These are phyloP conservation scores for Zaprionus camerounensis DNA, from an alignment of 1,140 invertebrate species.

Conservation along the genomic window DNA sequence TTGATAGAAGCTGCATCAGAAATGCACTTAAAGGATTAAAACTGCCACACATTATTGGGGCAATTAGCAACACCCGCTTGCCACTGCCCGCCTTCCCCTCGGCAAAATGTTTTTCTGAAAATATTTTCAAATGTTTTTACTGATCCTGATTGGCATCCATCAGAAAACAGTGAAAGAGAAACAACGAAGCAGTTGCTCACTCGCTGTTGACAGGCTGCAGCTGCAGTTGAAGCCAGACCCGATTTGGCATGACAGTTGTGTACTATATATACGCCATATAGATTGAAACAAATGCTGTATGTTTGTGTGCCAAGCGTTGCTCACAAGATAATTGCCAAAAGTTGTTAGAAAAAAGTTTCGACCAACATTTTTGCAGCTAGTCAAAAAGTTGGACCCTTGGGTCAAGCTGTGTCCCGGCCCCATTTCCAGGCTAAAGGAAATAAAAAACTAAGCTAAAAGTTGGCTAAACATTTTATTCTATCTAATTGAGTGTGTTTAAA, in stretches of 20 bases:
- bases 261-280: slow-evolving; percentile 4
- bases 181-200: slow-evolving; percentile 22
- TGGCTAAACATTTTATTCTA: slow-evolving; percentile 81
- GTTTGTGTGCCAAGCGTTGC: slow-evolving; percentile 44
- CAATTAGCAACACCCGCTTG: slow-evolving; percentile 45
- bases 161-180: slow-evolving; percentile 41
- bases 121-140: slow-evolving; percentile 15
- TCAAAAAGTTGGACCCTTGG: slow-evolving; percentile 78
- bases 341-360: slow-evolving; percentile 61
- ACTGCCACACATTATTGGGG: slow-evolving; percentile 59
- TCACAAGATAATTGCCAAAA: slow-evolving; percentile 80
- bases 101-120: slow-evolving; percentile 32
- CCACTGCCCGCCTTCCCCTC: neutral
- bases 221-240: slow-evolving; percentile 22
- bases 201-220: slow-evolving; percentile 54
- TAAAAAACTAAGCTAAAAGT: slow-evolving; percentile 55
- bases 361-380: slow-evolving; percentile 78
- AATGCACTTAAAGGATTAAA: slow-evolving; percentile 72
- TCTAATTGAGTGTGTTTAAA: slow-evolving; percentile 83
- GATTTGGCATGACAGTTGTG: neutral
- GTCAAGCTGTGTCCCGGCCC: slow-evolving; percentile 74
- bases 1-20: slow-evolving; percentile 2
- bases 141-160: slow-evolving; percentile 24
- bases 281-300: slow-evolving; percentile 37
- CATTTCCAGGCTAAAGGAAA: slow-evolving; percentile 6